phyloP scores from a whole-genome alignment of 1,140 invertebrate genomes.

The Frieseomelitta varia region DNA sequence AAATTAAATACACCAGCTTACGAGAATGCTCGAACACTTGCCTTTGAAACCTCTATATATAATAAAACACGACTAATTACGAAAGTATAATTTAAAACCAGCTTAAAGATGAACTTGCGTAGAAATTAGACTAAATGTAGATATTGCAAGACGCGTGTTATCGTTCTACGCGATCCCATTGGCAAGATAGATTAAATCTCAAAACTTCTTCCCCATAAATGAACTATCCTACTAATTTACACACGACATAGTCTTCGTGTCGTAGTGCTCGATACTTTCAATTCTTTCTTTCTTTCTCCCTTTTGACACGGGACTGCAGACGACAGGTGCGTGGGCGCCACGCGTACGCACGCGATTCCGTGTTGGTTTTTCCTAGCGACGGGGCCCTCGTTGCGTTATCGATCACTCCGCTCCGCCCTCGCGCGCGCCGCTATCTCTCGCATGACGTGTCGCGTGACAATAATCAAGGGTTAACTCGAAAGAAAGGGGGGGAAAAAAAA shows the following conservation, averaged over 20 bases:
- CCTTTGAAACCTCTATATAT: no score
- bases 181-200: no score
- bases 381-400: slow-evolving; percentile 43
- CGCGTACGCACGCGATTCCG: slow-evolving; percentile 50
- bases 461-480: slow-evolving; percentile 62
- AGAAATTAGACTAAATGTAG: no score
- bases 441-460: slow-evolving; percentile 64
- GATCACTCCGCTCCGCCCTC: slow-evolving; percentile 43
- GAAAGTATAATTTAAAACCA: no score
- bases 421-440: slow-evolving; percentile 42
- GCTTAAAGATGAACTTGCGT: no score
- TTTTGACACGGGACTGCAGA: background rate
- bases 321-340: background rate
- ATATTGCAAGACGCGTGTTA: no score
- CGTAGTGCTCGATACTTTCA: background rate
- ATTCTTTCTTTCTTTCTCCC: background rate
- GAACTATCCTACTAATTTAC: no score
- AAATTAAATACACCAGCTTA: no score
- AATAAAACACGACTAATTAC: no score
- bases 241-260: background rate
- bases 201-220: no score
- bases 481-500: slow-evolving; percentile 11
- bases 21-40: no score
- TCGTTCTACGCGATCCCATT: no score
- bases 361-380: slow-evolving; percentile 46